Percentiles rank a stretch among this genome's conserved stretches.
Conservation (phyloP, 2,888 invertebrate species). For the Trissolcus japonicus region DNA sequence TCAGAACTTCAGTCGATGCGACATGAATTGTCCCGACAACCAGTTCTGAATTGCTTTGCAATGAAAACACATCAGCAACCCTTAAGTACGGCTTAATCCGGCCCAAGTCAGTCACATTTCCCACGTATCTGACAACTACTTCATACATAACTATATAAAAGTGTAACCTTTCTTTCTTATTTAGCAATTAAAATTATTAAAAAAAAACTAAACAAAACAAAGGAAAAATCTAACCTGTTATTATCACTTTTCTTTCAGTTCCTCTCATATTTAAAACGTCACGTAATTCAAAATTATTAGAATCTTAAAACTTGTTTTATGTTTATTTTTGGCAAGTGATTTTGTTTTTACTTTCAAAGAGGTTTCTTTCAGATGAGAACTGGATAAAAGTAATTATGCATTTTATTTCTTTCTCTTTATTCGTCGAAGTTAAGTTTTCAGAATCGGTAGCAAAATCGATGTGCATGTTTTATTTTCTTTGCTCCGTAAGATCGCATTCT, state of each 20-base stretch:
- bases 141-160: constrained; percentile 29
- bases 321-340: not conserved
- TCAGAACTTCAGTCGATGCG: constrained; percentile 34
- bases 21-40: constrained; percentile 57
- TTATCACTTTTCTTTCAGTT: not conserved
- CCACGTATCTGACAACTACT: constrained; percentile 43
- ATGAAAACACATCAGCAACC: constrained; percentile 54
- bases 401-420: constrained; percentile 34
- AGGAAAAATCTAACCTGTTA: too few relatives aligned
- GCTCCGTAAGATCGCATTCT: constrained; percentile 76
- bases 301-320: not conserved
- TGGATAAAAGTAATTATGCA: constrained; percentile 9
- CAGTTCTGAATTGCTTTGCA: constrained; percentile 56
- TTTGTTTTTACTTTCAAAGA: not conserved
- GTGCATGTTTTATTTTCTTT: constrained; percentile 74
- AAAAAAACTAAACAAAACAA: not conserved
- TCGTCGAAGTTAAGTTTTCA: constrained; percentile 45
- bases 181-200: not conserved
- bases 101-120: constrained; percentile 44
- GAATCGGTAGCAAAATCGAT: constrained; percentile 71
- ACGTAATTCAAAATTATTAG: not conserved
- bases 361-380: constrained; percentile 24
- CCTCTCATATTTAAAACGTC: not conserved
- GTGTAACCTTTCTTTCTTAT: too few relatives aligned
- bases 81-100: constrained; percentile 59